Base-by-base conservation (phyloP, 2,888 invertebrate genomes). In the Drosophila vallismaia region DNA sequence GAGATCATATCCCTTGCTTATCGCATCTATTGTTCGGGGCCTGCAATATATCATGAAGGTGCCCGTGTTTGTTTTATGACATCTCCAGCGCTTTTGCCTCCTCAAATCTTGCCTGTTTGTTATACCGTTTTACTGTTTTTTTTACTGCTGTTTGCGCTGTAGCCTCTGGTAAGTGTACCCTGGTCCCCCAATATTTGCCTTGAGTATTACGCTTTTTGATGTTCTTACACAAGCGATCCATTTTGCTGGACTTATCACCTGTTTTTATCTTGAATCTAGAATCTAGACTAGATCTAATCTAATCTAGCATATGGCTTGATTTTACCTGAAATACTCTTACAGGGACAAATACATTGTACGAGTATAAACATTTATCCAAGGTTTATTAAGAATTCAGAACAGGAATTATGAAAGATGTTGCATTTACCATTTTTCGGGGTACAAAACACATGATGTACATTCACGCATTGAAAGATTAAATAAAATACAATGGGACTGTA, bases 1-100 rank as follows among this genome's bases (percentile, higher is more conserved):
- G 6, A 54, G 54, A 66, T 66, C 53, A 33, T 64, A 46, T n/a
- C 58, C 46, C 79, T n/a, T 54, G 44, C 79, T 86, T 82, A 82
- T 85, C 86, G 71, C 59, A 28, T 4, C n/a, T 42, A 38, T 66
- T 66, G 67, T 66, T 66, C 40, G 56, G 24, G 48, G 44, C 48
- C 52, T 31, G 19, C 33, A 62, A 64, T 59, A 56, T 56, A 60
- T 50, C 60, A 48, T 64, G 46, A 12, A 40, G 31, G 40, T 60
- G 44, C 56, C 53, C 52, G 54, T 68, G 68, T 68, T 67, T 77
- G 64, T 31, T 66, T 74, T 64, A 70, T 68, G 69, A 77, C 58
- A 58, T 36, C 48, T 33, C 40, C 51, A 52, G 29, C 8, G 40
- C 40, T 42, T 76, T 55, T 68, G 60, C 48, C 63, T 52, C 49